Percentiles rank a stretch among this genome's conserved stretches.
phyloP scores from a whole-genome alignment of 1,140 invertebrate genomes.

The Glomeris maerens region DNA sequence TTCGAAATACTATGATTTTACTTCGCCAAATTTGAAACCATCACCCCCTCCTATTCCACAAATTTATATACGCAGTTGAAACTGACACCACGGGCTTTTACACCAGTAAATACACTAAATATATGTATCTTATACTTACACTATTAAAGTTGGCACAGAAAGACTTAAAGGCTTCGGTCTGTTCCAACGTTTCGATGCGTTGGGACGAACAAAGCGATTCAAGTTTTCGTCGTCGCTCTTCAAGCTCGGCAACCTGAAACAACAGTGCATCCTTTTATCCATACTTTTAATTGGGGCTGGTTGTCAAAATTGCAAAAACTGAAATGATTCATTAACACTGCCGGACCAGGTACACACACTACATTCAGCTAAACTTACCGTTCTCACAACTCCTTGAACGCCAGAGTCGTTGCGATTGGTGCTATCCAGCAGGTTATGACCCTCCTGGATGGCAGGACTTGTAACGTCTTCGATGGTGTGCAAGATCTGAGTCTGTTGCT shows the following conservation, averaged over 20 bases:
- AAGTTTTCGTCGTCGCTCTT: conserved; percentile 52
- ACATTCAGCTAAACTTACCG: conserved; percentile 18
- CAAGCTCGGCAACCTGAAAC: conserved; percentile 49
- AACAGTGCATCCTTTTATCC: not conserved
- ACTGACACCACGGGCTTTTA: too few relatives aligned
- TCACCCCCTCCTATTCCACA: too few relatives aligned
- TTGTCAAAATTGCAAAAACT: not conserved
- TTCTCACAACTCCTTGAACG: conserved; percentile 45
- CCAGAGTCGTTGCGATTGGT: conserved; percentile 47
- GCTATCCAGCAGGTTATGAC: conserved; percentile 54
- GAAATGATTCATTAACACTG: too few relatives aligned
- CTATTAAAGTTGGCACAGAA: conserved; percentile 57
- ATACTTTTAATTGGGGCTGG: not conserved
- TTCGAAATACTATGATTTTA: too few relatives aligned
- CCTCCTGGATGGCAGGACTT: conserved; percentile 45
- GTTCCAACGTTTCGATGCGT: conserved; percentile 52
- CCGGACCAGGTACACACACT: conserved; percentile 5
- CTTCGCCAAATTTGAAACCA: too few relatives aligned
- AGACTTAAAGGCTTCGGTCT: conserved; percentile 46
- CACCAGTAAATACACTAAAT: too few relatives aligned
- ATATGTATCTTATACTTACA: conserved; percentile 34
- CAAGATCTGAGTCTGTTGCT: conserved; percentile 47
- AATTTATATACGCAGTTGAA: too few relatives aligned
- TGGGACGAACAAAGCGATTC: conserved; percentile 50
- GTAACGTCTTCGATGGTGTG: conserved; percentile 49